Conservation (phyloP, 1,140 invertebrate species). For the Drosophila insularis region DNA sequence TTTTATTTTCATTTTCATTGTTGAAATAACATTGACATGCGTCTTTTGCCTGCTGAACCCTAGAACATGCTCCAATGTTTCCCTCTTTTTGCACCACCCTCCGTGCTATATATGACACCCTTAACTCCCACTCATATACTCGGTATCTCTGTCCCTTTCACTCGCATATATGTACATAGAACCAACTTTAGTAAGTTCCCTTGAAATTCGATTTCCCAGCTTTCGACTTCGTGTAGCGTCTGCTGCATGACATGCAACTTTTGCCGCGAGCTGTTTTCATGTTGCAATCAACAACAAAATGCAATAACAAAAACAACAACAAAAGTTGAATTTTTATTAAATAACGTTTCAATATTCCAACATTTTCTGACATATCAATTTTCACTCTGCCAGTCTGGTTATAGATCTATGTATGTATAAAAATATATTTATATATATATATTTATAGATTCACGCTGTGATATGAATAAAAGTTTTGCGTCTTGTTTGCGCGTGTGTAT, state of each 20-base stretch:
- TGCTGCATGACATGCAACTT: conserved; percentile 75
- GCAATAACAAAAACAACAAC: conserved; percentile 37
- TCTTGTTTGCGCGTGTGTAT: conserved; percentile 34
- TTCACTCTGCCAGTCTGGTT: conserved; percentile 51
- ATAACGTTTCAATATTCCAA: conserved; percentile 80
- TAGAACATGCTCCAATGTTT: neutral
- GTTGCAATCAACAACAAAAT: conserved; percentile 59
- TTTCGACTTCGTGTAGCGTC: conserved; percentile 68
- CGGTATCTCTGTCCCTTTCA: neutral
- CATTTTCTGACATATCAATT: conserved; percentile 79
- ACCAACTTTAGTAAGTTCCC: conserved; percentile 14
- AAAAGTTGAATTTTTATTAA: conserved; percentile 55
- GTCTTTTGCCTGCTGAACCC: conserved; percentile 61
- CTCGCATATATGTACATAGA: neutral
- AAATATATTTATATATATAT: conserved; percentile 30
- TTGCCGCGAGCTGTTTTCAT: conserved; percentile 60
- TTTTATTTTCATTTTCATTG: conserved; percentile 67
- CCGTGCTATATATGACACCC: neutral
- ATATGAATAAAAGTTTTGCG: conserved; percentile 66
- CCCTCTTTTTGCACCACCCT: neutral
- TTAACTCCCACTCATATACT: neutral
- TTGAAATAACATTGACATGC: conserved; percentile 78
- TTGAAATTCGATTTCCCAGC: conserved; percentile 72
- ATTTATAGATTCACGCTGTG: conserved; percentile 53
- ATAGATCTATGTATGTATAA: conserved; percentile 24